phyloP scores from a whole-genome alignment of 2,113 vertebrate species.

The Xiphophorus maculatus region DNA sequence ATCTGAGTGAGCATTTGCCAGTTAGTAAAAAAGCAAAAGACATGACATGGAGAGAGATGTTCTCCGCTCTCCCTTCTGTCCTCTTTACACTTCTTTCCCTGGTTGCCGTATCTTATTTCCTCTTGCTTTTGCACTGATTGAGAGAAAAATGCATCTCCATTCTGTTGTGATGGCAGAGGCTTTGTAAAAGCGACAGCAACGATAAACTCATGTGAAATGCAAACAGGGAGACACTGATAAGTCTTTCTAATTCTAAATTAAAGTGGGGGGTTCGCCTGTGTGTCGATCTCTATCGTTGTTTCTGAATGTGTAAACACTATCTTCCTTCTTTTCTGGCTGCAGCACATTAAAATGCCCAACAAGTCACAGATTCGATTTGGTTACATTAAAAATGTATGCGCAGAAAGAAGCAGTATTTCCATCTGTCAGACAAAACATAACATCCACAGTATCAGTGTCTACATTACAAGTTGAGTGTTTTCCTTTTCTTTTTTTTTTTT shows the following conservation, averaged over 20 bases:
- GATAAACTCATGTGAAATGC: conserved; percentile 22
- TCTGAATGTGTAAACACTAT: conserved; percentile 4
- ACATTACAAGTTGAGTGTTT: conserved; percentile 3
- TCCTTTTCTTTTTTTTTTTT: neutral
- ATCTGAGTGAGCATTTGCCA: conserved; percentile 23
- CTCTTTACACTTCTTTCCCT: conserved; percentile 40
- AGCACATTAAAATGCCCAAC: conserved; percentile 36
- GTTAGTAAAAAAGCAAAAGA: conserved; percentile 42
- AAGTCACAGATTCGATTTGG: conserved; percentile 46
- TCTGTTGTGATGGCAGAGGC: conserved; percentile 52
- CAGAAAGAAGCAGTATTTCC: conserved; percentile 34
- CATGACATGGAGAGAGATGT: conserved; percentile 38
- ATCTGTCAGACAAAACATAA: conserved; percentile 19
- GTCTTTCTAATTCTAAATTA: conserved; percentile 42
- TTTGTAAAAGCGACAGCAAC: conserved; percentile 60
- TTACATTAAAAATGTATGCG: conserved; percentile 51
- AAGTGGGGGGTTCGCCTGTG: conserved; percentile 13
- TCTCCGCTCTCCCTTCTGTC: conserved; percentile 22
- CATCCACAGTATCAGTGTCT: conserved; percentile 19
- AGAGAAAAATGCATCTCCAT: conserved; percentile 57
- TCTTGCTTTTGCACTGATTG: conserved; percentile 59
- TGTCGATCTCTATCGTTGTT: conserved; percentile 23
- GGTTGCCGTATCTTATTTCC: conserved; percentile 57
- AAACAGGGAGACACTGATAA: conserved; percentile 53
- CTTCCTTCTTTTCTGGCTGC: neutral